These are phyloP conservation scores for Macaca nemestrina DNA, from an alignment of 2,113 vertebrate genomes.

Conservation along the genomic window DNA sequence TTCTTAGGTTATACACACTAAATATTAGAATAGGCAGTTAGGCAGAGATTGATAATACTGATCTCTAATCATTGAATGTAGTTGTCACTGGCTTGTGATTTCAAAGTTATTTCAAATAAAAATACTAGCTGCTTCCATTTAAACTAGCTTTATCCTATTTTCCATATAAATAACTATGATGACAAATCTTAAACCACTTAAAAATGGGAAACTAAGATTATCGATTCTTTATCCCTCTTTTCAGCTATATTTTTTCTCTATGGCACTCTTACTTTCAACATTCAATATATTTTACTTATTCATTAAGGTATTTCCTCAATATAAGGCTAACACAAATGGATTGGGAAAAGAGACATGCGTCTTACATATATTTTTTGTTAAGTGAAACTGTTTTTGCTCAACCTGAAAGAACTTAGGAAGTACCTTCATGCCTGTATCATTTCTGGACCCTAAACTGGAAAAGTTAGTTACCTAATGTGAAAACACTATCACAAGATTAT, in stretches of 20 bases:
- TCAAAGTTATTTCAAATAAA: slow-evolving; percentile 5
- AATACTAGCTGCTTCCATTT: neutral
- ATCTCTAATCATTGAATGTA: neutral
- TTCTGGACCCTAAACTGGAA: neutral
- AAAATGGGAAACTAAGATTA: neutral
- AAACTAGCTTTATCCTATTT: slow-evolving; percentile 8
- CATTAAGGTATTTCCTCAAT: neutral
- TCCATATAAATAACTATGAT: neutral
- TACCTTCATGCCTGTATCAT: neutral
- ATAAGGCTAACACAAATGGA: neutral
- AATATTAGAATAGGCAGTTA: neutral
- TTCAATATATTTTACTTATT: neutral
- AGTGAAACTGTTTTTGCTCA: neutral
- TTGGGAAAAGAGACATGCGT: neutral
- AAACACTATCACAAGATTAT: neutral
- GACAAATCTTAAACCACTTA: neutral
- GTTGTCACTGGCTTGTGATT: neutral
- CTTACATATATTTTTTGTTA: neutral
- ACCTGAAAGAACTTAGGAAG: neutral
- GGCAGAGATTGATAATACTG: neutral
- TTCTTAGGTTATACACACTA: neutral
- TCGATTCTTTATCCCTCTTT: neutral
- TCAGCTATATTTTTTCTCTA: neutral
- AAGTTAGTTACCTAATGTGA: neutral
- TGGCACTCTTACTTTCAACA: neutral